A percentile compares a stretch with the other conserved stretches of the same genome.
phyloP scores from a whole-genome alignment of 2,113 vertebrate genomes.

The Anseranas semipalmata region DNA sequence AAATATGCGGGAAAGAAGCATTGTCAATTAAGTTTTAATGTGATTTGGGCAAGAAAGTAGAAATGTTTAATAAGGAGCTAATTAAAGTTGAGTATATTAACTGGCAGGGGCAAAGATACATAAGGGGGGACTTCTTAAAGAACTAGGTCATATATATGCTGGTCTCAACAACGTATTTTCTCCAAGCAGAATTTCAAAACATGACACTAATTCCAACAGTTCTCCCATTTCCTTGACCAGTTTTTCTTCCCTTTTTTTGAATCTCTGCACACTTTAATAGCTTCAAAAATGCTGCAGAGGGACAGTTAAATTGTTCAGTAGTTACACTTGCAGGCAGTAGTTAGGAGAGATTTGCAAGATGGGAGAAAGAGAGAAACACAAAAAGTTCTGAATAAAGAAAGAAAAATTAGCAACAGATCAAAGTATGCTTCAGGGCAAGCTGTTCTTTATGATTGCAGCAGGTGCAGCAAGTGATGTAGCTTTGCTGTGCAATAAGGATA shows the following conservation, averaged over 20 bases:
- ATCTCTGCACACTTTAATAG: conserved; percentile 28
- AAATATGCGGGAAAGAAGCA: not conserved
- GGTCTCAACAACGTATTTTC: not conserved
- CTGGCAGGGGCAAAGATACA: not conserved
- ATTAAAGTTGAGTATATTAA: conserved; percentile 19
- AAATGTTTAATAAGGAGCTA: conserved; percentile 22
- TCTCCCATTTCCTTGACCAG: not conserved
- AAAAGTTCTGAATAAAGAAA: not conserved
- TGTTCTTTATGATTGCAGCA: not conserved
- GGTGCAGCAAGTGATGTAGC: not conserved
- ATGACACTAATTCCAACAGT: not conserved
- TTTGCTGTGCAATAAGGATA: not conserved
- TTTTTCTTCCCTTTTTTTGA: conserved; percentile 20
- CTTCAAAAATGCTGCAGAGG: conserved; percentile 15
- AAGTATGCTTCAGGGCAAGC: not conserved
- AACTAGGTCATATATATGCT: not conserved
- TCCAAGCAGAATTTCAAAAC: conserved; percentile 38
- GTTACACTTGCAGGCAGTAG: not conserved
- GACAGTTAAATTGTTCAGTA: conserved; percentile 5
- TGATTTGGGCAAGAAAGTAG: not conserved
- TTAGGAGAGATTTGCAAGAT: conserved; percentile 31
- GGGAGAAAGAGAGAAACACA: not conserved
- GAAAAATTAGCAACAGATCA: not conserved
- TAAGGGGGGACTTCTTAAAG: not conserved
- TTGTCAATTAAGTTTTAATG: conserved; percentile 40